Evolutionary conservation across 2,888 invertebrate genomes (phyloP).

Genomic region (Polydrusus tereticollis): DNA sequence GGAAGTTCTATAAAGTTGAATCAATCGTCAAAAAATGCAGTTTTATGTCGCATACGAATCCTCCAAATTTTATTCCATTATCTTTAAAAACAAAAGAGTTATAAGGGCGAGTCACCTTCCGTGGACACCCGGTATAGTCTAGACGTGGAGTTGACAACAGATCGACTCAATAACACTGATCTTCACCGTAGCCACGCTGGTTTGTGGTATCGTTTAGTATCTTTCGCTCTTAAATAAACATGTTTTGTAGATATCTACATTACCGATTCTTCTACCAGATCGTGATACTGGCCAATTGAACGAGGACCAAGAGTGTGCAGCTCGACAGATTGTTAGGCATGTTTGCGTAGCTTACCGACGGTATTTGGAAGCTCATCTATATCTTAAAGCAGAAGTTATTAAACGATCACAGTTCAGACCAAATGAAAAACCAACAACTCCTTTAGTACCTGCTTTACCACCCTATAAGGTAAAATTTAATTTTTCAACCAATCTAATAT

Average conservation of each 20-base stretch:
- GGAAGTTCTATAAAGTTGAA: too few relatives aligned
- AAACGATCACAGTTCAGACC: conserved; percentile 70
- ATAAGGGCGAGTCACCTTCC: too few relatives aligned
- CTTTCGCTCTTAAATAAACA: too few relatives aligned
- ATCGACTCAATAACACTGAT: too few relatives aligned
- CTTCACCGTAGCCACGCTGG: too few relatives aligned
- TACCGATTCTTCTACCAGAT: conserved; percentile 84
- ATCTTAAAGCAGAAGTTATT: conserved; percentile 81
- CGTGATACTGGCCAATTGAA: conserved; percentile 73
- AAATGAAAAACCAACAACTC: conserved; percentile 61
- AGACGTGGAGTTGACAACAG: too few relatives aligned
- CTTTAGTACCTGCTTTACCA: conserved; percentile 64
- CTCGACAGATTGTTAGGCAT: conserved; percentile 90
- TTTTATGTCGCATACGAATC: too few relatives aligned
- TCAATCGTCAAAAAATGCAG: too few relatives aligned
- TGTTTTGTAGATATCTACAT: conserved; percentile 84
- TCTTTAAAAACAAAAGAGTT: too few relatives aligned
- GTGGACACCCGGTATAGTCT: too few relatives aligned
- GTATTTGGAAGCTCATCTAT: conserved; percentile 93
- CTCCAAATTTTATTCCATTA: too few relatives aligned
- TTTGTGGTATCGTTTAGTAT: too few relatives aligned
- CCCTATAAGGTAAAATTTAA: conserved; percentile 65
- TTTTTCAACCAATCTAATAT: not conserved
- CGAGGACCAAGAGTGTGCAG: conserved; percentile 90
- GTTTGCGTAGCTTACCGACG: conserved; percentile 90